Evolutionary conservation across 2,797 vertebrate species (phyloP), one percentile per base, ranked within the genome.

Genomic region (Brachyalestes nurse): DNA sequence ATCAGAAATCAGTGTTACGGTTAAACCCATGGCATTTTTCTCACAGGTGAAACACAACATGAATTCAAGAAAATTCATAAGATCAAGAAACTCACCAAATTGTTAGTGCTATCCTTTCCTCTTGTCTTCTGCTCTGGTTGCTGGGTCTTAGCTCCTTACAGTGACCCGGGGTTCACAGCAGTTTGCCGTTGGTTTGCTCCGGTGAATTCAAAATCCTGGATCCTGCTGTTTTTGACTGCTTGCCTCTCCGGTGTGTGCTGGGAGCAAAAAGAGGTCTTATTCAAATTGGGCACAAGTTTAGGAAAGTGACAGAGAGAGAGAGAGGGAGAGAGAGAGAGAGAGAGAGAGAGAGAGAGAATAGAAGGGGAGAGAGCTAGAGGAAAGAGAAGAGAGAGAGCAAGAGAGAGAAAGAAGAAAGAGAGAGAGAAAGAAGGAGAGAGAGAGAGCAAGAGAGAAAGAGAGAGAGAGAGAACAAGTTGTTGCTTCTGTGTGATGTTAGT

Each of bases 261-360:
- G 89, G 91, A 91, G 91, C 91, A 93, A 92, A 94, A 95, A 94
- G 93, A 92, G 91, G 92, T 91, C 92, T 91, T 93, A 91, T 93
- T 92, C 92, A 92, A 90, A 91, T 83, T 81, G 87, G 75, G 84
- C 83, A 84, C 89, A 89, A 91, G 90, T 93, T 93, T 90, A 92
- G 89, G 86, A 77, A 79, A 74, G 78, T 69, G 49, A 65, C 38
- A 21, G 51, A 64, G 77, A 47, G 58, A 64, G 47, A 55, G 53
- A 77, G 40, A 67, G 69, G 66, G 75, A 74, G 80, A 66, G 57
- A 72, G 75, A 73, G 75, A 38, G 47, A 55, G 60, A 66, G 60
- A 14, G 58, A 65, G 13, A 57, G n/a, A 72, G 80, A 76, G 45
- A 75, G 51, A 28, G 28, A 82, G n/a, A n/a, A n/a, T n/a, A n/a